These are phyloP conservation scores for Aricia agestis DNA, from an alignment of 1,140 invertebrate genomes.

Conservation along the genomic window DNA sequence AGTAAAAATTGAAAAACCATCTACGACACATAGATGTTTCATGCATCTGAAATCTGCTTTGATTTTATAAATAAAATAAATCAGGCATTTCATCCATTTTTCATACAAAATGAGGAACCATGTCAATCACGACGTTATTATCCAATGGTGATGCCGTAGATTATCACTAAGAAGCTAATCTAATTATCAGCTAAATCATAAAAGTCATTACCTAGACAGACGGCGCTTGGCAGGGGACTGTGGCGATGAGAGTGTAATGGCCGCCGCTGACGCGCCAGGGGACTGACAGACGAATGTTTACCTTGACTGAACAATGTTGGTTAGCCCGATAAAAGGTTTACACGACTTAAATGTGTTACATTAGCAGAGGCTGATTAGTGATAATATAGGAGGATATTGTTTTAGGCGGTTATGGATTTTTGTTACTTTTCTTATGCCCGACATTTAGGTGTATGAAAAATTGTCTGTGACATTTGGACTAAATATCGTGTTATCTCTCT, in stretches of 20 bases:
- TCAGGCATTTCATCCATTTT: no score
- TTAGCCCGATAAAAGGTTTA: constrained; percentile 3
- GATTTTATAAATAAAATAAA: no score
- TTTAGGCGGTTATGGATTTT: neutral
- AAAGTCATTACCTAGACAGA: constrained; percentile 19
- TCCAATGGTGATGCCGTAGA: no score
- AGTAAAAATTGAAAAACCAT: no score
- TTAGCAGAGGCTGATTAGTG: neutral
- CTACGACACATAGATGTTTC: no score
- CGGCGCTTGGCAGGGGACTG: constrained; percentile 21
- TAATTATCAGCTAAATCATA: neutral
- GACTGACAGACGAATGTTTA: constrained; percentile 32
- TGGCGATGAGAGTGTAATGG: constrained; percentile 47
- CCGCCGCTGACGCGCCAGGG: constrained; percentile 35
- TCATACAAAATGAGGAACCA: no score
- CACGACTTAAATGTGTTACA: neutral
- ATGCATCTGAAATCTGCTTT: no score
- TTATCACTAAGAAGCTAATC: neutral
- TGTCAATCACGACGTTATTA: no score
- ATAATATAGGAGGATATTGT: neutral
- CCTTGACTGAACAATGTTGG: constrained; percentile 12
- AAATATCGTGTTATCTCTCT: no score
- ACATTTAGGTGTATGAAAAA: no score
- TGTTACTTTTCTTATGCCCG: no score
- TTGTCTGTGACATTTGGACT: no score